Evolutionary conservation across 2,888 invertebrate genomes (phyloP).

Genomic region (Phaedon cochleariae): DNA sequence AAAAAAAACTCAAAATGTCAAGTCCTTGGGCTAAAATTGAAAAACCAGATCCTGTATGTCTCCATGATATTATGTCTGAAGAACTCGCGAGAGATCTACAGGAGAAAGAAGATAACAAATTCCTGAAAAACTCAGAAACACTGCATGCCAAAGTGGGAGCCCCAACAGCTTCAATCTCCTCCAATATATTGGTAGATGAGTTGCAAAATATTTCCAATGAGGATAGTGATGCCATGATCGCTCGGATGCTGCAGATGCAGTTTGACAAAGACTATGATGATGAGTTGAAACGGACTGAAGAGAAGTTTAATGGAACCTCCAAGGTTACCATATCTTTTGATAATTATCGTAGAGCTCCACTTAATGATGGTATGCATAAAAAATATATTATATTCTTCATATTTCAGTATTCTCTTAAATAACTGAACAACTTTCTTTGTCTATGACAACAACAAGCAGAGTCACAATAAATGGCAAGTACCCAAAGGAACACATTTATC

Average conservation of each 20-base stretch:
- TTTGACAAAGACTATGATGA: constrained; percentile 89
- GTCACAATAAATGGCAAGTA: too few relatives aligned
- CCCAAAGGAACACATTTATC: too few relatives aligned
- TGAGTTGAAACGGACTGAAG: constrained; percentile 78
- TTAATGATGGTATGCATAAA: constrained; percentile 63
- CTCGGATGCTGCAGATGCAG: constrained; percentile 88
- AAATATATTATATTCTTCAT: neutral
- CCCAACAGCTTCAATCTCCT: too few relatives aligned
- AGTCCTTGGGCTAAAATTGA: constrained; percentile 76
- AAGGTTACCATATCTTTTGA: constrained; percentile 77
- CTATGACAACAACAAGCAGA: too few relatives aligned
- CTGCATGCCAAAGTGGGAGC: too few relatives aligned
- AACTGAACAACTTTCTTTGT: too few relatives aligned
- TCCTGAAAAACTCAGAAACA: constrained; percentile 35
- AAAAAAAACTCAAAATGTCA: constrained; percentile 61
- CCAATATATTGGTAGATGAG: constrained; percentile 51
- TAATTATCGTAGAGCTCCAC: constrained; percentile 72
- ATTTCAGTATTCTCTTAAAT: too few relatives aligned
- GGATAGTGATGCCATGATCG: constrained; percentile 79
- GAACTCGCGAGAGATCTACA: constrained; percentile 82
- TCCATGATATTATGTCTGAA: constrained; percentile 92
- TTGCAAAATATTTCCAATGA: constrained; percentile 44
- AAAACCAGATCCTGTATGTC: constrained; percentile 69
- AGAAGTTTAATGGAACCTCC: constrained; percentile 78
- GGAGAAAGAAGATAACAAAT: constrained; percentile 72